These are phyloP conservation scores for Macroteleia sp. DNA, from an alignment of 2,888 invertebrate species.

Conservation along the genomic window DNA sequence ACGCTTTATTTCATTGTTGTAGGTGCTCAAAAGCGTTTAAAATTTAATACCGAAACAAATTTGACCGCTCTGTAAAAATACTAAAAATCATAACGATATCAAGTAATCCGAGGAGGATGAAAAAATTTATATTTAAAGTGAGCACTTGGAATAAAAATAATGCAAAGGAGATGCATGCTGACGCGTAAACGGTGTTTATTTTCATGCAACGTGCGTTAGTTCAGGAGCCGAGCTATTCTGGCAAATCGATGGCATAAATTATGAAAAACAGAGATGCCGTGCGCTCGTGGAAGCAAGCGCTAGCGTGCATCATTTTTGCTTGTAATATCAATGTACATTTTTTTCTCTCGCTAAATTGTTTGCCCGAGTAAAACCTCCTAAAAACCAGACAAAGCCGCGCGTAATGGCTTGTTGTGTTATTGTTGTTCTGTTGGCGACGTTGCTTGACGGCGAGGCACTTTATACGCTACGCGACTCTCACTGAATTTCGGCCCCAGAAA, in stretches of 20 bases:
- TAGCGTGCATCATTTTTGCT: constrained; percentile 48
- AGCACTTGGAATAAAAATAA: constrained; percentile 38
- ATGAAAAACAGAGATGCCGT: constrained; percentile 34
- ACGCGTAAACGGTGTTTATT: constrained; percentile 56
- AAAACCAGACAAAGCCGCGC: constrained; percentile 49
- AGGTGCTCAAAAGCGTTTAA: too few relatives aligned
- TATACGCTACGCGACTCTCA: constrained; percentile 30
- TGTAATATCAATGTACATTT: constrained; percentile 42
- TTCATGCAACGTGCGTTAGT: constrained; percentile 38
- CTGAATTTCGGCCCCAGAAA: constrained; percentile 48
- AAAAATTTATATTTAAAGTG: constrained; percentile 36
- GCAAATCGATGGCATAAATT: constrained; percentile 59
- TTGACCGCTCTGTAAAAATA: too few relatives aligned
- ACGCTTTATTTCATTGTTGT: too few relatives aligned
- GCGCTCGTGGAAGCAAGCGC: constrained; percentile 14
- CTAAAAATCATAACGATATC: constrained; percentile 3
- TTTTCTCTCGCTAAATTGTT: constrained; percentile 45
- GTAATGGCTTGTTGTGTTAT: constrained; percentile 62
- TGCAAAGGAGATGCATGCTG: constrained; percentile 34
- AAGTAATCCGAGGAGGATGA: constrained; percentile 16
- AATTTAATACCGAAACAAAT: too few relatives aligned
- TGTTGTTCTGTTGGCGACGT: constrained; percentile 58
- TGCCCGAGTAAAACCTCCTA: constrained; percentile 27
- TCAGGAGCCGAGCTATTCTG: constrained; percentile 37
- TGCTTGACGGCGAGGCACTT: constrained; percentile 29